Conservation (phyloP, 2,888 invertebrate genomes). For the Drosophila quinaria region DNA sequence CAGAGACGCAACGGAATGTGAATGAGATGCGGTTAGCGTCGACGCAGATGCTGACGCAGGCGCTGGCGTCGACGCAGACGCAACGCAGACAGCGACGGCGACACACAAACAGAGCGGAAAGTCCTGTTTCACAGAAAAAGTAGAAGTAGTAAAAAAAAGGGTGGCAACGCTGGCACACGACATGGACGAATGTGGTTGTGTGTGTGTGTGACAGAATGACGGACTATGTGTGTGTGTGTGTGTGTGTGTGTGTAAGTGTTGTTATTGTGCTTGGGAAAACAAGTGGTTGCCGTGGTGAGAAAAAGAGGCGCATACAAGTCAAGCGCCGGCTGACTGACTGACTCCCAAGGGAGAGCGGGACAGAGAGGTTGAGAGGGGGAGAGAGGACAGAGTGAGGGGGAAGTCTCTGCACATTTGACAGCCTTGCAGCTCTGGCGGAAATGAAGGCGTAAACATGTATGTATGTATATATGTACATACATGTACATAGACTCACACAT, state of each 20-base stretch:
- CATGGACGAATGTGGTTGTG: constrained; percentile 13
- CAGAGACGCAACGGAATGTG: constrained; percentile 59
- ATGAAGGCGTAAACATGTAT: constrained; percentile 49
- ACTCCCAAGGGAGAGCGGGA: background rate
- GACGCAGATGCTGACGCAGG: constrained; percentile 35
- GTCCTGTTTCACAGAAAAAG: constrained; percentile 46
- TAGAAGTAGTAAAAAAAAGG: constrained; percentile 22
- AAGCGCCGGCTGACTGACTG: constrained; percentile 20
- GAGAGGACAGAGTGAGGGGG: background rate
- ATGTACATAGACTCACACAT: no score
- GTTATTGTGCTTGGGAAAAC: constrained; percentile 84
- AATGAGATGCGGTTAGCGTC: constrained; percentile 40
- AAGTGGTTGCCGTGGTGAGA: constrained; percentile 85
- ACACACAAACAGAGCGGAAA: constrained; percentile 52
- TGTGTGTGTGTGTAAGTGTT: constrained; percentile 41
- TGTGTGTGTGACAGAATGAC: constrained; percentile 26
- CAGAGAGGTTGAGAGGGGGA: background rate
- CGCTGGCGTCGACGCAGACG: constrained; percentile 18
- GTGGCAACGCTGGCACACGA: constrained; percentile 34
- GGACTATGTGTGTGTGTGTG: constrained; percentile 23
- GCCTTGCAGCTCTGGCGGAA: constrained; percentile 55
- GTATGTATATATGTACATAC: no score
- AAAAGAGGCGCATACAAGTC: constrained; percentile 54
- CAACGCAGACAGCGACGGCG: constrained; percentile 28
- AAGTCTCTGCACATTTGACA: constrained; percentile 60